A percentile compares a stretch with the other conserved stretches of the same genome.
These are phyloP conservation scores for Gymnosoma rotundatum DNA, from an alignment of 2,888 invertebrate species.

Conservation along the genomic window DNA sequence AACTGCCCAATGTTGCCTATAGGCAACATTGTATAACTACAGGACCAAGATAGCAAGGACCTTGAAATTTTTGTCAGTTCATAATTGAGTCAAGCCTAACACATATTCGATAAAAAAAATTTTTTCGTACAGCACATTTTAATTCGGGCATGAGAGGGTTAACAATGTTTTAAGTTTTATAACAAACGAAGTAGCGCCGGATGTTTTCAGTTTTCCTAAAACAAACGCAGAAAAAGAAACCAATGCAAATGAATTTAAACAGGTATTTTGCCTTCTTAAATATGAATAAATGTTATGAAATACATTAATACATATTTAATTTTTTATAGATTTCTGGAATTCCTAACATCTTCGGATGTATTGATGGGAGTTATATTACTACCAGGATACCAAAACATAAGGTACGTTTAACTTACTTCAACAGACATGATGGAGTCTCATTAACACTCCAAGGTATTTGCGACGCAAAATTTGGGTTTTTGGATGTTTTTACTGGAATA, in stretches of 20 bases:
- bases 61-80: too few species aligned
- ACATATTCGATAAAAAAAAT: too few species aligned
- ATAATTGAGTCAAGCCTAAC: too few species aligned
- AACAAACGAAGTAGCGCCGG: background rate
- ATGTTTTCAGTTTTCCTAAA: constrained; percentile 29
- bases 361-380: constrained; percentile 56
- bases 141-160: too few species aligned
- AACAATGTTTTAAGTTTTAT: constrained; percentile 32
- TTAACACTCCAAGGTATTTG: constrained; percentile 76
- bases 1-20: too few species aligned
- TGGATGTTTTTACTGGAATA: constrained; percentile 74
- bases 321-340: too few species aligned
- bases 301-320: too few species aligned
- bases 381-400: constrained; percentile 70
- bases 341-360: constrained; percentile 54
- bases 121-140: too few species aligned
- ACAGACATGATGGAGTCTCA: constrained; percentile 69
- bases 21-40: too few species aligned
- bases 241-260: constrained; percentile 33
- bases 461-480: constrained; percentile 72
- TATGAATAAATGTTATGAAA: too few species aligned
- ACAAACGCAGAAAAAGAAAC: constrained; percentile 37
- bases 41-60: too few species aligned
- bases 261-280: background rate
- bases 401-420: constrained; percentile 75